Percentiles rank a stretch among this genome's conserved stretches.
phyloP scores from a whole-genome alignment of 2,888 invertebrate species.

The Arge pagana region DNA sequence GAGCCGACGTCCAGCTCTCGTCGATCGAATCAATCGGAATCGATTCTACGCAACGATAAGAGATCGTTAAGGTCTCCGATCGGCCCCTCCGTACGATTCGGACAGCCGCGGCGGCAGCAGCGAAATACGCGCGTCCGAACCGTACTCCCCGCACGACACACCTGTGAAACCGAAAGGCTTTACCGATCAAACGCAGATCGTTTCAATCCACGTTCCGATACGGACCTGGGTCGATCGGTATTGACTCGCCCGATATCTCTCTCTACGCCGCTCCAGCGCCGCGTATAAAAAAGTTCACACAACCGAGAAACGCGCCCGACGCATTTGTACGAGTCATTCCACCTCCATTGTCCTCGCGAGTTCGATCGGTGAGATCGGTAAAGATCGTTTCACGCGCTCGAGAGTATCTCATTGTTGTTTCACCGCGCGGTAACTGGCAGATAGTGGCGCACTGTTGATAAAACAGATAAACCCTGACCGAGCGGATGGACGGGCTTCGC shows the following conservation, averaged over 20 bases:
- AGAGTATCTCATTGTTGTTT: slow-evolving; percentile 16
- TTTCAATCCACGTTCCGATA: background rate
- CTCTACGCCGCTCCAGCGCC: background rate
- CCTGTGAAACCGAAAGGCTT: background rate
- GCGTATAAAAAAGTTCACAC: too few species aligned
- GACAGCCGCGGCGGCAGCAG: slow-evolving; percentile 42
- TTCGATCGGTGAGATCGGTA: too few species aligned
- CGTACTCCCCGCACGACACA: background rate
- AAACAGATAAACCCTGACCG: slow-evolving; percentile 42
- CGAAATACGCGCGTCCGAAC: background rate
- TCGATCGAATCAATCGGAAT: slow-evolving; percentile 20
- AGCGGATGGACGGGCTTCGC: slow-evolving; percentile 22
- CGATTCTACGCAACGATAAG: slow-evolving; percentile 17
- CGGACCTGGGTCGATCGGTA: background rate
- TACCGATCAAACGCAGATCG: background rate
- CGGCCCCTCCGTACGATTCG: slow-evolving; percentile 48
- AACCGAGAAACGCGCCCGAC: background rate
- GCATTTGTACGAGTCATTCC: slow-evolving; percentile 37
- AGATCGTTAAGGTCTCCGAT: background rate
- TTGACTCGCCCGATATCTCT: background rate
- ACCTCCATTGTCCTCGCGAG: slow-evolving; percentile 34
- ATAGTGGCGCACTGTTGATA: slow-evolving; percentile 40
- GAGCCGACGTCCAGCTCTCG: slow-evolving; percentile 17
- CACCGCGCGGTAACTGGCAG: slow-evolving; percentile 23
- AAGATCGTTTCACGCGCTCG: slow-evolving; percentile 26